Base-by-base conservation (phyloP, 2,888 invertebrate genomes). In the Polydrusus pterygomalis region DNA sequence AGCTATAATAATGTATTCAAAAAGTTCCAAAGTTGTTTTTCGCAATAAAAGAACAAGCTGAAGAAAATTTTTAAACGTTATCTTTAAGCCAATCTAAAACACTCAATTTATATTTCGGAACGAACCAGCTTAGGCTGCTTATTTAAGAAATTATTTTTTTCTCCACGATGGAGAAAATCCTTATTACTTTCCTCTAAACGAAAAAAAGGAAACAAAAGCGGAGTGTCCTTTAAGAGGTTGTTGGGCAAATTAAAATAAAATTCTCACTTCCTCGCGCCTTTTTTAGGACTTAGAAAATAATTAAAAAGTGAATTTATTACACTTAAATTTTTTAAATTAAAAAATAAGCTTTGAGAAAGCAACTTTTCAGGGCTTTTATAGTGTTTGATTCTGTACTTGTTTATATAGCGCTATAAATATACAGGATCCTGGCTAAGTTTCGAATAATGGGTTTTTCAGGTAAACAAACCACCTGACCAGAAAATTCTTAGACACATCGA, bases 171-270 rank as follows among this genome's bases (percentile, higher is more conserved):
- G 43, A 63, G 43, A 43, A 40, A 63, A 63, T 17, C 62, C 38
- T 63, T 34, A 63, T 17, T 13, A 63, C 62, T 63, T 63, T 63
- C n/a, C 40, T 13, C 43, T 43, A 10, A 17, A 40, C 13, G 20
- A 40, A 63, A 18, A 62, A 34, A 60, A 60, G 20, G 40, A 43
- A 40, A 43, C 43, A 43, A 38, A 63, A 63, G 34, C 13, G 8
- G 20, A 43, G 11, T 15, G 40, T 38, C 15, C 34, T 17, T 40
- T 17, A 34, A 17, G 43, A 43, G 40, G 62, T 20, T 43, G 43
- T 63, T 63, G 34, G 17, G 43, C 62, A 17, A 63, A 40, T 63
- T 63, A 63, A 63, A 43, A 43, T 6, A 43, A 63, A 62, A 62
- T 62, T 62, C 34, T 43, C 62, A 40, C 20, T 17, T 18, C 17